Evolutionary conservation across 2,888 invertebrate species (phyloP), one percentile per base, ranked within the genome.

Genomic region (Phrixothrix hirtus): DNA sequence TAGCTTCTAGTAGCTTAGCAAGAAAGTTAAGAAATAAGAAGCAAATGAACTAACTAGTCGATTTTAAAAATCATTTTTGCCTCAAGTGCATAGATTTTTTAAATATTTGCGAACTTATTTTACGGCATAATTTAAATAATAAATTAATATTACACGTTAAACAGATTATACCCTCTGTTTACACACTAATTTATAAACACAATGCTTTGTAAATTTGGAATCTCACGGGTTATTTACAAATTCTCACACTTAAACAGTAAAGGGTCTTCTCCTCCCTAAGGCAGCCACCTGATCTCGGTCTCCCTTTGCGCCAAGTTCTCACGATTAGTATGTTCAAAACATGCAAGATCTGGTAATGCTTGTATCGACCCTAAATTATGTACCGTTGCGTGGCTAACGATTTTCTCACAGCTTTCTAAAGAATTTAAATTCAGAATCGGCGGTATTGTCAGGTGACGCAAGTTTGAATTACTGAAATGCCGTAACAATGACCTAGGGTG

Each of bases 321-420:
- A 56, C 55, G 55, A 46, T 52, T 30, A 29, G 10, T 35, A 43
- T n/a, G n/a, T n/a, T n/a, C 49, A 31, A 7, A 44, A 54, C 50
- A 47, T 39, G 51, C 47, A 50, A 44, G 34, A 41, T 31, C 21
- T 25, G 29, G 36, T 37, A 37, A 15, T 41, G 29, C 36, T 38
- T 51, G 21, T 14, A 32, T 43, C 17, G 25, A 26, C 46, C 50
- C 25, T 26, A 39, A 39, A 44, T 45, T 45, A 39, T 41, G 25
- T 38, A 41, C 13, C 44, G 26, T 45, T 52, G 45, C 52, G 45
- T 45, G 34, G 38, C 15, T 36, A 41, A 16, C 44, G 41, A 52
- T 34, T 52, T 52, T 52, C 52, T 45, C 52, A 52, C 52, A 39
- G 34, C 14, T 43, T 43, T 26, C 21, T 43, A 13, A 14, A 13